Percentiles rank a stretch among this genome's conserved stretches.
Conservation (phyloP, 1,140 invertebrate genomes). For the Penaeus indicus region DNA sequence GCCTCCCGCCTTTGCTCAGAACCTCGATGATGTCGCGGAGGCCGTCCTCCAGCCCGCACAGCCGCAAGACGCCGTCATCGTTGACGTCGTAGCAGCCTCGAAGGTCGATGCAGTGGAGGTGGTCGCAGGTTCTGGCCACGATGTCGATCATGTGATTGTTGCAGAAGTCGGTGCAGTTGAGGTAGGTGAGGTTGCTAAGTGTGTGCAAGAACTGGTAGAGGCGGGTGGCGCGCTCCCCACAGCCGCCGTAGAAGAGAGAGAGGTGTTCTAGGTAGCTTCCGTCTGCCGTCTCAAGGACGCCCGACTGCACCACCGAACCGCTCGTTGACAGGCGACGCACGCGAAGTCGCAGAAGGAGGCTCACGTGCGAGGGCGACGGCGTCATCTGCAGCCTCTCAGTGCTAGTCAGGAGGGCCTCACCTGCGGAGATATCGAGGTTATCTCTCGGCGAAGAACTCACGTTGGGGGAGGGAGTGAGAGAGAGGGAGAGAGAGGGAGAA, state of each 20-base stretch:
- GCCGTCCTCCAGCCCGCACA: slow-evolving; percentile 60
- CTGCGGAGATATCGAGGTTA: slow-evolving; percentile 35
- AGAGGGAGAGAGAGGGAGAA: no score
- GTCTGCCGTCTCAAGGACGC: slow-evolving; percentile 49
- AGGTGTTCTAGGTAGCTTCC: slow-evolving; percentile 50
- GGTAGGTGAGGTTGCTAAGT: slow-evolving; percentile 48
- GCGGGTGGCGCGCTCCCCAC: slow-evolving; percentile 56
- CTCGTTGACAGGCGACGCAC: slow-evolving; percentile 59
- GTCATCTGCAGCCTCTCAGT: slow-evolving; percentile 58
- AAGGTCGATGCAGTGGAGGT: slow-evolving; percentile 58
- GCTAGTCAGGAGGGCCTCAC: slow-evolving; percentile 44
- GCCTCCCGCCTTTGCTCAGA: slow-evolving; percentile 51
- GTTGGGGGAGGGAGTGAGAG: no score
- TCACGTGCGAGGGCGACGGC: slow-evolving; percentile 55
- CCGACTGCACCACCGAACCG: slow-evolving; percentile 64
- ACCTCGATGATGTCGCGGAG: slow-evolving; percentile 57
- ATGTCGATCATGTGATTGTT: slow-evolving; percentile 65
- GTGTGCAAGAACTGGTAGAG: slow-evolving; percentile 62
- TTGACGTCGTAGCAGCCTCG: slow-evolving; percentile 64
- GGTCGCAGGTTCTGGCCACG: slow-evolving; percentile 58
- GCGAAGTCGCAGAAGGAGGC: slow-evolving; percentile 57
- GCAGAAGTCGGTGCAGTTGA: slow-evolving; percentile 65
- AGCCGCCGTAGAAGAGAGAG: slow-evolving; percentile 61
- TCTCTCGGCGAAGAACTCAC: not conserved
- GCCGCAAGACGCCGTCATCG: slow-evolving; percentile 61